Conservation (phyloP, 2,113 vertebrate genomes). For the Corythornis vintsioides region DNA sequence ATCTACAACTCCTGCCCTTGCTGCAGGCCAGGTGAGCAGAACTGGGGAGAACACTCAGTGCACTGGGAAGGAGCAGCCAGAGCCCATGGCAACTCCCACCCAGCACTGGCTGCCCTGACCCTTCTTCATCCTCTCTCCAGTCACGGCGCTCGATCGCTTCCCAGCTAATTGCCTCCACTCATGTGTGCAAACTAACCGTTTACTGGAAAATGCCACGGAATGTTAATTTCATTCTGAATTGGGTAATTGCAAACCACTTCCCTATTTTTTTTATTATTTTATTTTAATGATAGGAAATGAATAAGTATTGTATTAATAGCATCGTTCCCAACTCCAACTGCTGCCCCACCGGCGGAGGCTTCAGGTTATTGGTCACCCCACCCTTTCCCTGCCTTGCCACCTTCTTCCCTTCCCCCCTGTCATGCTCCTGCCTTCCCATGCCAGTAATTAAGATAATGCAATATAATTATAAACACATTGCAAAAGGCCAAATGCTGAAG, state of each 20-base stretch:
- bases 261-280: not conserved
- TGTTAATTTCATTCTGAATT: conserved; percentile 76
- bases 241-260: conserved; percentile 58
- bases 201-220: conserved; percentile 73
- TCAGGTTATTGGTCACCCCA: not conserved
- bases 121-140: conserved; percentile 58
- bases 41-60: not conserved
- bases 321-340: conserved; percentile 34
- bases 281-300: conserved; percentile 58
- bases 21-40: not conserved
- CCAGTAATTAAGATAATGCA: conserved; percentile 69
- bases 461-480: conserved; percentile 67
- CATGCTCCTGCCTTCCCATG: not conserved
- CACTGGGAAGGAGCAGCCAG: rapidly evolving
- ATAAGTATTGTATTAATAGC: conserved; percentile 72
- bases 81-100: rapidly evolving
- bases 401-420: not conserved
- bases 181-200: conserved; percentile 76
- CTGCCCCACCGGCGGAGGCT: not conserved
- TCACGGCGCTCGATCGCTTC: conserved; percentile 57
- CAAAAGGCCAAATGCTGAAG: not conserved
- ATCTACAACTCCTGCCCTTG: not conserved
- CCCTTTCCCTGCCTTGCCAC: not conserved
- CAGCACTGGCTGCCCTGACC: not conserved
- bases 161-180: conserved; percentile 76